Evolutionary conservation across 1,140 invertebrate species (phyloP).

Genomic region (Papilio dardanus): DNA sequence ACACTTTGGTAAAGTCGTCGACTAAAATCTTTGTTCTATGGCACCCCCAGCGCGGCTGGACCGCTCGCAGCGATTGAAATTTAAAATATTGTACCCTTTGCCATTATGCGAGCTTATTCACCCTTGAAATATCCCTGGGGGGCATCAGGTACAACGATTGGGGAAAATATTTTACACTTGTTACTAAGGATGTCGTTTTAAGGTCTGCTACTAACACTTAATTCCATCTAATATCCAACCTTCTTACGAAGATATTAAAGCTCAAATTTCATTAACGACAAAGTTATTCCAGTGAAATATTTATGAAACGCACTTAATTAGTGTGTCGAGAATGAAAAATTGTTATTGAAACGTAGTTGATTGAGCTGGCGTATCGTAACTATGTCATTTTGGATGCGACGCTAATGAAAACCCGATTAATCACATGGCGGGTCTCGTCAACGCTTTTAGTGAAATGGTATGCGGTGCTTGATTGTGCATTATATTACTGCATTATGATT

Average conservation of each 20-base stretch:
- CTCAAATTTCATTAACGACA: conserved; percentile 43
- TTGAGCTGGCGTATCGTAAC: conserved; percentile 79
- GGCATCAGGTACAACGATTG: conserved; percentile 80
- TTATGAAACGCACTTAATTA: conserved; percentile 82
- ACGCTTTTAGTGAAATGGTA: conserved; percentile 64
- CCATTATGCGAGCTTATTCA: conserved; percentile 83
- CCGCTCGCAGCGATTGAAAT: conserved; percentile 82
- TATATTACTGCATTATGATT: conserved; percentile 44
- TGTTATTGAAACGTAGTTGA: conserved; percentile 81
- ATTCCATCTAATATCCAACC: conserved; percentile 51
- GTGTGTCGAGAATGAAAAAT: conserved; percentile 82
- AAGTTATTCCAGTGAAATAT: conserved; percentile 59
- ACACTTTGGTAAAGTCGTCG: conserved; percentile 76
- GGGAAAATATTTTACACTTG: conserved; percentile 82
- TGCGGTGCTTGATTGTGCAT: conserved; percentile 62
- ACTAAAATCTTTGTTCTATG: conserved; percentile 75
- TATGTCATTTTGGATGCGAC: conserved; percentile 79
- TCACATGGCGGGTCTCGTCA: conserved; percentile 61
- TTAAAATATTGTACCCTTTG: conserved; percentile 83
- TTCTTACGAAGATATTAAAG: conserved; percentile 48
- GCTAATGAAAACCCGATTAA: conserved; percentile 78
- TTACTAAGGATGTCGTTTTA: conserved; percentile 80
- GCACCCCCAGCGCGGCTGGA: conserved; percentile 63
- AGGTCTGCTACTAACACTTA: conserved; percentile 59
- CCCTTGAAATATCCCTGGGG: conserved; percentile 83